Percentiles rank a stretch among this genome's conserved stretches.
Conservation (phyloP, 1,140 invertebrate genomes). For the Fopius arisanus region DNA sequence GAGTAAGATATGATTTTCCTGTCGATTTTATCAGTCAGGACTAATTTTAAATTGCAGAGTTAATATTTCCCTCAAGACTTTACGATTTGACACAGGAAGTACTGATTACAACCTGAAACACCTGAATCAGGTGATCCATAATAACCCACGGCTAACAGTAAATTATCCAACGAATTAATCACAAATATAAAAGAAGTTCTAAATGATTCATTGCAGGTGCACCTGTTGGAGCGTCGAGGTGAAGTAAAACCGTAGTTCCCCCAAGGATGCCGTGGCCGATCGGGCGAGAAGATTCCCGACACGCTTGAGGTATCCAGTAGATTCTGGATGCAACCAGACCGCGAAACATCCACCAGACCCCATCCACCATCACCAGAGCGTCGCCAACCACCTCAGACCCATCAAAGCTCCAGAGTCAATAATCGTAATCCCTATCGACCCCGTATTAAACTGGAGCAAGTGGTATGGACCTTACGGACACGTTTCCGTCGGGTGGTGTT, state of each 20-base stretch:
- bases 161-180: too few species aligned
- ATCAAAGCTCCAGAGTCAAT: not conserved
- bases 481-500: slow-evolving; percentile 66
- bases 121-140: too few species aligned
- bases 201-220: slow-evolving; percentile 17
- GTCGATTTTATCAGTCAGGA: too few species aligned
- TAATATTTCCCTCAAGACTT: too few species aligned
- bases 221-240: slow-evolving; percentile 19
- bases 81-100: too few species aligned
- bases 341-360: not conserved
- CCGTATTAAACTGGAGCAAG: not conserved
- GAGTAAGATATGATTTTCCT: too few species aligned
- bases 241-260: slow-evolving; percentile 19
- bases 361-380: not conserved
- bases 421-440: too few species aligned
- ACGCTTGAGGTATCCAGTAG: slow-evolving; percentile 30
- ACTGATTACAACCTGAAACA: too few species aligned
- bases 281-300: slow-evolving; percentile 33
- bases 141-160: too few species aligned
- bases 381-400: not conserved
- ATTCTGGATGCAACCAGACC: not conserved
- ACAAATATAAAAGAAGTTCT: too few species aligned
- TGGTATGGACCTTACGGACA: slow-evolving; percentile 79
- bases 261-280: slow-evolving; percentile 48
- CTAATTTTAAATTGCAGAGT: too few species aligned